Percentiles rank a stretch among this genome's conserved stretches.
Evolutionary conservation across 2,113 vertebrate species (phyloP).

Genomic region (Microtus ochrogaster): DNA sequence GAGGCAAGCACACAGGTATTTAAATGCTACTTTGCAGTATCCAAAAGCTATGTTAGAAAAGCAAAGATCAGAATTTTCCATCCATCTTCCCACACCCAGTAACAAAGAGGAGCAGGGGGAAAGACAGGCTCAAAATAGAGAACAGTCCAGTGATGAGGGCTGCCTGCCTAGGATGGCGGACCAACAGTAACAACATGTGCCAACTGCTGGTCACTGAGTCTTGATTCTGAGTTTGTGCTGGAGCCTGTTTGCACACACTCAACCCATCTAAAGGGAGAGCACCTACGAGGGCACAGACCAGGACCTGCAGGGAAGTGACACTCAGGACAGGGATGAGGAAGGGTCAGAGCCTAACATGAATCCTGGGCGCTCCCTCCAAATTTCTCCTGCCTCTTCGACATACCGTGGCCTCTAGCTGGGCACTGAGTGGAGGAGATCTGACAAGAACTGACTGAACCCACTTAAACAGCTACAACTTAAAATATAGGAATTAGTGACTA

Average conservation of each 20-base stretch:
- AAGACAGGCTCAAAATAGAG: not conserved
- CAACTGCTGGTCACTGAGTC: fast-evolving
- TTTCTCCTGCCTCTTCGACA: fast-evolving
- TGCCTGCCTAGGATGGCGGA: too few relatives aligned
- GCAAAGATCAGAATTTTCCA: not conserved
- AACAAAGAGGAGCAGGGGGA: not conserved
- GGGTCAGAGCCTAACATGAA: not conserved
- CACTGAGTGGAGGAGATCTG: not conserved
- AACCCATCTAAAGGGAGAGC: not conserved
- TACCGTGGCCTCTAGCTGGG: not conserved
- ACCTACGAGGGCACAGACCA: fast-evolving
- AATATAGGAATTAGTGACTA: fast-evolving
- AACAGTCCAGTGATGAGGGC: fast-evolving
- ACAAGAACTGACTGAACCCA: fast-evolving
- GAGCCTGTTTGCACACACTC: not conserved
- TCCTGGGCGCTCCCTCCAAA: too few relatives aligned
- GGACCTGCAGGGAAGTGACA: fast-evolving
- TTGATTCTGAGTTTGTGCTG: too few relatives aligned
- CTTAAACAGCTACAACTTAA: not conserved
- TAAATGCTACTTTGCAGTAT: not conserved
- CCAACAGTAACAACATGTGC: too few relatives aligned
- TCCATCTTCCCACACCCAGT: not conserved
- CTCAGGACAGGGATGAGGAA: not conserved
- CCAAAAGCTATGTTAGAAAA: not conserved
- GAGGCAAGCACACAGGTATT: not conserved